Evolutionary conservation across 92 coral and sea anemone genomes (phyloP).

Genomic region (Diadumene lineata): DNA sequence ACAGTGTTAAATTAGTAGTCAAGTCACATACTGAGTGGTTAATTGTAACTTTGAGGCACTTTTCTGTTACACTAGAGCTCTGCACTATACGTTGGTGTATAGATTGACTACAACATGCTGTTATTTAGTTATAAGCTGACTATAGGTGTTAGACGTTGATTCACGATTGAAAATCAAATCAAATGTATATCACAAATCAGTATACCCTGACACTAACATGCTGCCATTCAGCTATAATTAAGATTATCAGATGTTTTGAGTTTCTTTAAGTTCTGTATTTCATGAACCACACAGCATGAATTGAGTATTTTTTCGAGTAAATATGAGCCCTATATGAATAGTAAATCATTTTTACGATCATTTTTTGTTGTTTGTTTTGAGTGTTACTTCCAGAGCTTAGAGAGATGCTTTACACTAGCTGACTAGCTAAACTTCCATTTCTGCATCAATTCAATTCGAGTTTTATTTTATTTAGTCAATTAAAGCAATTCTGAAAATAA

Average conservation of each 20-base stretch:
- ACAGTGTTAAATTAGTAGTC: conserved; percentile 7
- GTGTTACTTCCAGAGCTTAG: not conserved
- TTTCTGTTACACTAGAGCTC: not conserved
- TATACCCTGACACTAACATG: too few relatives aligned
- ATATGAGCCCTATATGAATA: too few relatives aligned
- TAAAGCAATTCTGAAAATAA: not conserved
- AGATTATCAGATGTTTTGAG: too few relatives aligned
- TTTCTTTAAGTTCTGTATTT: too few relatives aligned
- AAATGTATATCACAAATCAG: too few relatives aligned
- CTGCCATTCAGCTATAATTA: too few relatives aligned
- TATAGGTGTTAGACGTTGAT: too few relatives aligned
- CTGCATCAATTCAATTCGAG: too few relatives aligned
- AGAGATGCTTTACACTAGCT: not conserved
- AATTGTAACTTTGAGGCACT: conserved; percentile 9
- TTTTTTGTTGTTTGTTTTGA: not conserved
- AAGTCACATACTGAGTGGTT: not conserved
- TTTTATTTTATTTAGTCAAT: not conserved
- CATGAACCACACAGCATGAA: too few relatives aligned
- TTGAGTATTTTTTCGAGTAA: too few relatives aligned
- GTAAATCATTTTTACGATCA: too few relatives aligned
- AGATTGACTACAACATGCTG: not conserved
- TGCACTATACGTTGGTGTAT: not conserved
- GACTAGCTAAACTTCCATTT: not conserved
- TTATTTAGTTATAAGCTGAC: not conserved
- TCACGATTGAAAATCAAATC: too few relatives aligned